phyloP scores from a whole-genome alignment of 2,888 invertebrate genomes.

The Thymelicus sylvestris region DNA sequence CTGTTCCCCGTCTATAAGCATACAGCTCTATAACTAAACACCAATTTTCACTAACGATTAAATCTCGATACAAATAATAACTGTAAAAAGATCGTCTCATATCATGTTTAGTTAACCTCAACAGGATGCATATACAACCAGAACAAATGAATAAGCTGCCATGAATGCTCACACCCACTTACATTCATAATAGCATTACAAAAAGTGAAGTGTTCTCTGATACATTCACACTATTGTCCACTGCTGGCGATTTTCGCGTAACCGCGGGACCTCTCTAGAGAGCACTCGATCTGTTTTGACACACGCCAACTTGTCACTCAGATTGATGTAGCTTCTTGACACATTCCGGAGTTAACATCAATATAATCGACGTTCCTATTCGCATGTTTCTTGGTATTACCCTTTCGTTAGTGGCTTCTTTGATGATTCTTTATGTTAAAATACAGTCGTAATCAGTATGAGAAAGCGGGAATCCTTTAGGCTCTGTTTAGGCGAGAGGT shows the following conservation, averaged over 20 bases:
- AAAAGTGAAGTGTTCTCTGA: constrained; percentile 34
- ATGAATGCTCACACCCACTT: constrained; percentile 37
- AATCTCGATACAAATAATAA: not conserved
- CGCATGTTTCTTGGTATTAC: constrained; percentile 46
- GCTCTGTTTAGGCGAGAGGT: too few relatives aligned
- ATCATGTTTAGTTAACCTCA: constrained; percentile 27
- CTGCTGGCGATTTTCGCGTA: constrained; percentile 57
- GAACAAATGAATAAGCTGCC: constrained; percentile 37
- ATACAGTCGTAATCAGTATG: too few relatives aligned
- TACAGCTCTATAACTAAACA: not conserved
- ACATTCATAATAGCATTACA: constrained; percentile 38
- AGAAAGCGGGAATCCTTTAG: too few relatives aligned
- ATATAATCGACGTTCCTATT: constrained; percentile 61
- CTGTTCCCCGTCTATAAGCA: too few relatives aligned
- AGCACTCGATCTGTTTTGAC: constrained; percentile 83
- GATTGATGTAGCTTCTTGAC: constrained; percentile 58
- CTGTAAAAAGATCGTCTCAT: constrained; percentile 8
- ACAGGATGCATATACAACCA: constrained; percentile 32
- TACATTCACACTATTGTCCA: constrained; percentile 49
- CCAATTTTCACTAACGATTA: not conserved
- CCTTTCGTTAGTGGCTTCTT: constrained; percentile 12
- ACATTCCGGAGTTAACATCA: constrained; percentile 53
- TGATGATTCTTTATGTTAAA: not conserved
- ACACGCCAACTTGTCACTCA: constrained; percentile 67
- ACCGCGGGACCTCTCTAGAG: constrained; percentile 68